These are phyloP conservation scores for Argyra leucocephala DNA, from an alignment of 2,888 invertebrate species.

Conservation along the genomic window DNA sequence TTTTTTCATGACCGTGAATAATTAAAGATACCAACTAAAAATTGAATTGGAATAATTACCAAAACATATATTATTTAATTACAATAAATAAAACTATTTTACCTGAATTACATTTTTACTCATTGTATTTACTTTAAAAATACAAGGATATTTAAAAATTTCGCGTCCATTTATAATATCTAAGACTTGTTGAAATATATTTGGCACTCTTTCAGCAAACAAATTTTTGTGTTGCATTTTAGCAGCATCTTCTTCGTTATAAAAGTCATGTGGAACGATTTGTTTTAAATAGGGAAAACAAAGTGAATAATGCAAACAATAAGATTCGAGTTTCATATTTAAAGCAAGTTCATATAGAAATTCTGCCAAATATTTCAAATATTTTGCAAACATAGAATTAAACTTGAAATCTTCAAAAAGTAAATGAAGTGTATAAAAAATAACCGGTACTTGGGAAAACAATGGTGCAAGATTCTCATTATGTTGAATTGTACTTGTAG, in stretches of 20 bases:
- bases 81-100: slow-evolving; percentile 26
- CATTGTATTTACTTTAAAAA: slow-evolving; percentile 61
- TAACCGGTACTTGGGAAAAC: slow-evolving; percentile 62
- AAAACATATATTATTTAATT: background rate
- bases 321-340: slow-evolving; percentile 63
- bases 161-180: slow-evolving; percentile 51
- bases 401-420: slow-evolving; percentile 86
- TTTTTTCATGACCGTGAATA: slow-evolving; percentile 34
- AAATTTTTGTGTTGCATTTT: slow-evolving; percentile 50
- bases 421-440: slow-evolving; percentile 74
- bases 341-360: slow-evolving; percentile 66
- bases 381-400: slow-evolving; percentile 58
- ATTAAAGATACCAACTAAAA: slow-evolving; percentile 35
- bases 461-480: slow-evolving; percentile 50
- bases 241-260: slow-evolving; percentile 48
- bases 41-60: background rate
- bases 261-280: slow-evolving; percentile 28
- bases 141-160: slow-evolving; percentile 57
- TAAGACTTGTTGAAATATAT: slow-evolving; percentile 62
- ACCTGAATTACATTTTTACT: slow-evolving; percentile 69
- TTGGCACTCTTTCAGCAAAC: slow-evolving; percentile 47
- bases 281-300: slow-evolving; percentile 65
- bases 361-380: slow-evolving; percentile 57
- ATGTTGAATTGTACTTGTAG: slow-evolving; percentile 20
- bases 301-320: slow-evolving; percentile 71